These are phyloP conservation scores for Pseudorasbora parva DNA, from an alignment of 2,113 vertebrate species.

Conservation along the genomic window DNA sequence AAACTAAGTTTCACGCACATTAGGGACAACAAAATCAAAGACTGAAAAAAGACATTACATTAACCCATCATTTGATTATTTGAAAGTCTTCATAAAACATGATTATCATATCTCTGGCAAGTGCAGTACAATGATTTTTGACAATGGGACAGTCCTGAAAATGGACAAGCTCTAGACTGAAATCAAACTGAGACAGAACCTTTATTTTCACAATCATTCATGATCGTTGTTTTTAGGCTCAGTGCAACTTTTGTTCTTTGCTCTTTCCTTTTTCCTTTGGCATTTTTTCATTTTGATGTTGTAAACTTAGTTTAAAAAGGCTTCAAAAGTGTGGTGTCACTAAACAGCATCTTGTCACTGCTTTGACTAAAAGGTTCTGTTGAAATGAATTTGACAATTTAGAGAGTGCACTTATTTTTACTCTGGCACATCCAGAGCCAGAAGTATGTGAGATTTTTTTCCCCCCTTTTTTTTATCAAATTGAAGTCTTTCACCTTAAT, in stretches of 20 bases:
- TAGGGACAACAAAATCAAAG: background rate
- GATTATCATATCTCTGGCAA: background rate
- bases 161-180: background rate
- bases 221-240: background rate
- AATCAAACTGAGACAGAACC: background rate
- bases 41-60: background rate
- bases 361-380: slow-evolving; percentile 22
- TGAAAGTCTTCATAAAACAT: too few species aligned
- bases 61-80: background rate
- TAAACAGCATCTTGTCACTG: background rate
- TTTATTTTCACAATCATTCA: background rate
- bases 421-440: slow-evolving; percentile 16
- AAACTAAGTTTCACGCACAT: background rate
- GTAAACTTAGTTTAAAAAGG: slow-evolving; percentile 24
- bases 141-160: background rate
- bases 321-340: background rate
- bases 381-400: slow-evolving; percentile 45
- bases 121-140: background rate
- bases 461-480: too few species aligned
- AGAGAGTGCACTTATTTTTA: slow-evolving; percentile 15
- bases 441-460: slow-evolving; percentile 52
- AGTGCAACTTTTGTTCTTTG: background rate
- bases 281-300: background rate
- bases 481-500: slow-evolving; percentile 49
- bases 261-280: background rate